Base-by-base conservation (phyloP, 2,113 vertebrate species). In the Rhineura floridana region DNA sequence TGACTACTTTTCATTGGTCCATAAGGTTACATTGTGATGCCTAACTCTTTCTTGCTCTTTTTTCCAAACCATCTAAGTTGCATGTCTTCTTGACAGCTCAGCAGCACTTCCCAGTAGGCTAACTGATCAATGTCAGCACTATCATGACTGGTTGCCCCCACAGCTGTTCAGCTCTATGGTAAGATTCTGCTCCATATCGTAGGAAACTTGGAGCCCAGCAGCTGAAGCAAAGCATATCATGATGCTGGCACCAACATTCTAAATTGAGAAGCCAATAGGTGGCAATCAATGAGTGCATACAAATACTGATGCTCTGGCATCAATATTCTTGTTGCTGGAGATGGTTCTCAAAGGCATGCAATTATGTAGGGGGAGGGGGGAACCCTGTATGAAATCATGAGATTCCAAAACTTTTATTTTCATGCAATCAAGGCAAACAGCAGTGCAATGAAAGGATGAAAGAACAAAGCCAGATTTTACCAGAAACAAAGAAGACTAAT, bases 201-300 rank as follows among this genome's bases (percentile, higher is more conserved):
- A 89, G 91, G 17, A 3, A 76, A 83, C 17, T 25, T 52, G 0
- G 48, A 13, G 62, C 44, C 55, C 87, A 87, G 55, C 2, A 73
- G 78, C 69, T 12, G 69, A 86, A 76, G 28, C 55, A 91, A 55
- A 8, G 36, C 42, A 72, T 84, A 17, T 6, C 42, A 36, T 10
- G 6, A 42, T 55, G 10, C 6, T 88, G 12, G 46, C 25, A 77
- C 48, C 72, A 76, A 17, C 46, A 80, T 23, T 28, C 30, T 23
- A 75, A 79, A 87, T 78, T 70, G 69, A 87, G 69, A 59, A 91
- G 79, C 28, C 46, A 78, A 86, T 65, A 73, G 84, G 63, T 17
- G 25, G 46, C 21, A 88, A 84, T 55, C 67, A 44, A 19, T 9
- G 30, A 28, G 17, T 25, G 84, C 63, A 83, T 0, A 75, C 90